Evolutionary conservation across 2,888 invertebrate species (phyloP).

Genomic region (Ectemnius cavifrons): DNA sequence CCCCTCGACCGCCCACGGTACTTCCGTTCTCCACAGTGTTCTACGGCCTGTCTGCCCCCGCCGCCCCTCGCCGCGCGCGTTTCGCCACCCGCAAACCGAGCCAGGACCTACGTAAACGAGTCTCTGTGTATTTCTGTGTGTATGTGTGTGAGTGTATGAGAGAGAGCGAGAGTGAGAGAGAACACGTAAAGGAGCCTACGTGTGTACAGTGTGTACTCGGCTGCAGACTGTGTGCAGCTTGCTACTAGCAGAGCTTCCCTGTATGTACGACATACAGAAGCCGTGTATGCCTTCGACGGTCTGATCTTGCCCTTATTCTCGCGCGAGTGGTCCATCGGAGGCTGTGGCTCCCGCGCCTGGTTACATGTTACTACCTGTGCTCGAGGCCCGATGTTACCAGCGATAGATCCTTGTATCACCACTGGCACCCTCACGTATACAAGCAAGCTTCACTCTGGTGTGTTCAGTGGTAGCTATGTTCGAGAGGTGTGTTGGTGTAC

Average conservation of each 20-base stretch:
- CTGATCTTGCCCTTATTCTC: slow-evolving; percentile 26
- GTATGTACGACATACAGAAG: background rate
- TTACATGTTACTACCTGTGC: slow-evolving; percentile 5
- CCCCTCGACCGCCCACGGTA: slow-evolving; percentile 17
- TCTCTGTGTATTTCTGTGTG: too few relatives aligned
- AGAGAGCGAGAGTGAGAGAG: too few relatives aligned
- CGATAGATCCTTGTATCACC: too few relatives aligned
- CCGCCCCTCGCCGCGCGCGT: background rate
- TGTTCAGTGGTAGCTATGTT: too few relatives aligned
- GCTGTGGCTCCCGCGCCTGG: background rate
- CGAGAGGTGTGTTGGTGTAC: too few relatives aligned
- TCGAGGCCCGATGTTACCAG: too few relatives aligned
- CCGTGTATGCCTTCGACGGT: background rate
- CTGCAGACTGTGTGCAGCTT: background rate
- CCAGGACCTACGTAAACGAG: slow-evolving; percentile 19
- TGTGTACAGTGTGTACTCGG: background rate
- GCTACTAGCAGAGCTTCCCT: background rate
- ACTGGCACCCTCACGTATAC: too few relatives aligned
- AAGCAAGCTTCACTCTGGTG: too few relatives aligned
- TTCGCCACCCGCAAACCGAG: background rate
- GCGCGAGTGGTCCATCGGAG: background rate
- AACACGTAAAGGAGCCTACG: background rate
- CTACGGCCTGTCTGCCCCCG: slow-evolving; percentile 10
- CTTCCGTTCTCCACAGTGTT: slow-evolving; percentile 20
- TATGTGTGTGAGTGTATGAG: too few relatives aligned